A percentile compares a stretch with the other conserved stretches of the same genome.
phyloP scores from a whole-genome alignment of 1,140 invertebrate species.

The Lethocerus indicus region DNA sequence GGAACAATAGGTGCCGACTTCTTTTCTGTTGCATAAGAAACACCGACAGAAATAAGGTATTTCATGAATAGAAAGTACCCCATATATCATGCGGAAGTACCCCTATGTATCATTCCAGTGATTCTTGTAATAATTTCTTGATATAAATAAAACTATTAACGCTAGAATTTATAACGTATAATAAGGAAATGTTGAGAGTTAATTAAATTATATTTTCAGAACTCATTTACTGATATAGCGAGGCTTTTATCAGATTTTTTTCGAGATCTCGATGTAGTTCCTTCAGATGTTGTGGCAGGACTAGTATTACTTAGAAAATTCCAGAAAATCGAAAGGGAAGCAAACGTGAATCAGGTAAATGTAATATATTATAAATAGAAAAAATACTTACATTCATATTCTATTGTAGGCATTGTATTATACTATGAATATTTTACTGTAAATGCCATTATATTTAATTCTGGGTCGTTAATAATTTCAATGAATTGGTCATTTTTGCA shows the following conservation, averaged over 20 bases:
- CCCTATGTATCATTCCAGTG: no score
- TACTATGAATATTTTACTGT: neutral
- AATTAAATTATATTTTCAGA: slow-evolving; percentile 36
- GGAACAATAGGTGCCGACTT: slow-evolving; percentile 70
- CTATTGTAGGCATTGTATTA: neutral
- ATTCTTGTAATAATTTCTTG: no score
- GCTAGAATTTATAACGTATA: no score
- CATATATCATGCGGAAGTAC: no score
- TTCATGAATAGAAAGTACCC: no score
- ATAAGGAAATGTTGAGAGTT: no score
- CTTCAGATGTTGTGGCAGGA: slow-evolving; percentile 77
- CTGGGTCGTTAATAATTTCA: neutral
- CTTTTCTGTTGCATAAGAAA: slow-evolving; percentile 75
- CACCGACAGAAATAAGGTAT: slow-evolving; percentile 53
- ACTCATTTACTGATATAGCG: slow-evolving; percentile 75
- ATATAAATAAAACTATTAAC: no score
- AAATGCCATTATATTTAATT: neutral
- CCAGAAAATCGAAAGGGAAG: slow-evolving; percentile 62
- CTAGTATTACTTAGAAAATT: slow-evolving; percentile 64
- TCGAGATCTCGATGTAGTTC: slow-evolving; percentile 79
- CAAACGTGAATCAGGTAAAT: slow-evolving; percentile 57
- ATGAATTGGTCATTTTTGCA: slow-evolving; percentile 15
- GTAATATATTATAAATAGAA: neutral
- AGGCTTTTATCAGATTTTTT: slow-evolving; percentile 77
- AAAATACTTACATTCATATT: neutral